A percentile compares a stretch with the other conserved stretches of the same genome.
Evolutionary conservation across 2,888 invertebrate species (phyloP).

Genomic region (Philaethria dido): DNA sequence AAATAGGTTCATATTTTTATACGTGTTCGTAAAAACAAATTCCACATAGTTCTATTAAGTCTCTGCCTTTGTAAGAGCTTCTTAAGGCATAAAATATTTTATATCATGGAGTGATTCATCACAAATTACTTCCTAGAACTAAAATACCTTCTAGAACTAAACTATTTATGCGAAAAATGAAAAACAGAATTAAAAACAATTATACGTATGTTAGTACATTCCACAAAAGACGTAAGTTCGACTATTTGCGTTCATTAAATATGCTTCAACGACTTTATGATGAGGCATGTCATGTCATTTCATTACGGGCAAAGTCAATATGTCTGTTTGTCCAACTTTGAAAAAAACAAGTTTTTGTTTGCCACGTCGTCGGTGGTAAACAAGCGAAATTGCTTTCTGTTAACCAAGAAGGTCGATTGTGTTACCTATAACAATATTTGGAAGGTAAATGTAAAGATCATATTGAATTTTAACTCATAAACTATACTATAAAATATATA

Average conservation of each 20-base stretch:
- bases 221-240: neutral
- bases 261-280: slow-evolving; percentile 33
- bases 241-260: slow-evolving; percentile 31
- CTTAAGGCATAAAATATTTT: too few species aligned
- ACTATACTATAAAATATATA: neutral
- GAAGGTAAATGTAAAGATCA: neutral
- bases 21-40: too few species aligned
- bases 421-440: slow-evolving; percentile 16
- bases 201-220: neutral
- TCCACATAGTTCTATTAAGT: too few species aligned
- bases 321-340: slow-evolving; percentile 46
- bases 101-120: too few species aligned
- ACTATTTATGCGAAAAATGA: too few species aligned
- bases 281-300: slow-evolving; percentile 25
- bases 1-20: too few species aligned
- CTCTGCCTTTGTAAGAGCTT: too few species aligned
- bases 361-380: slow-evolving; percentile 53
- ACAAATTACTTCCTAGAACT: too few species aligned
- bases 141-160: too few species aligned
- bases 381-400: slow-evolving; percentile 55
- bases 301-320: slow-evolving; percentile 38
- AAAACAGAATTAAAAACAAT: slow-evolving; percentile 10
- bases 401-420: slow-evolving; percentile 30
- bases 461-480: slow-evolving; percentile 10
- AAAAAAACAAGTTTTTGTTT: slow-evolving; percentile 55